phyloP scores from a whole-genome alignment of 2,797 vertebrate genomes.

The Sphenodon punctatus region DNA sequence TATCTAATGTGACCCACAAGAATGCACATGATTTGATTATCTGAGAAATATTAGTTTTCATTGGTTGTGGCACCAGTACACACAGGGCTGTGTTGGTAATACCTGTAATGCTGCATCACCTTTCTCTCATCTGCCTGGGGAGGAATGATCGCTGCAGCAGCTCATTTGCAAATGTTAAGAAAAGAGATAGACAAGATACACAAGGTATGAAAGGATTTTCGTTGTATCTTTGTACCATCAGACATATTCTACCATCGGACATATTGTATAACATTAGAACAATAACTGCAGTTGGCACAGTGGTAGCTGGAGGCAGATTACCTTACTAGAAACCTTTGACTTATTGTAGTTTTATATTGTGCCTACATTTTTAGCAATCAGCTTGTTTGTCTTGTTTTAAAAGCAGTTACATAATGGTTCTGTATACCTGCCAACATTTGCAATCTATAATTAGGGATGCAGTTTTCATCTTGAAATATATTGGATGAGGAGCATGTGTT shows the following conservation, averaged over 20 bases:
- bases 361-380: neutral
- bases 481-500: neutral
- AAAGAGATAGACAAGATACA: neutral
- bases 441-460: neutral
- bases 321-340: neutral
- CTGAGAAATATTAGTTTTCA: accelerated
- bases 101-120: neutral
- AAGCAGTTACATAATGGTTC: neutral
- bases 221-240: neutral
- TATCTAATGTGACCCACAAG: neutral
- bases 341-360: neutral
- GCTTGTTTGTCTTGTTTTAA: neutral
- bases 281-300: neutral
- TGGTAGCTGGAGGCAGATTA: neutral
- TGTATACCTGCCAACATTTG: neutral
- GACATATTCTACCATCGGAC: too few relatives aligned
- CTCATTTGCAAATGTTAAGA: neutral
- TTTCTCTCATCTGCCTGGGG: neutral
- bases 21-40: neutral
- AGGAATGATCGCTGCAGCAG: neutral
- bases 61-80: neutral
- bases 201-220: accelerated
- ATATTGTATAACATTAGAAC: neutral
- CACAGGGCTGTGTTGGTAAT: neutral
- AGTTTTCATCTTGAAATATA: neutral